These are phyloP conservation scores for Kryptopterus vitreolus DNA, from an alignment of 2,797 vertebrate genomes.

Conservation along the genomic window DNA sequence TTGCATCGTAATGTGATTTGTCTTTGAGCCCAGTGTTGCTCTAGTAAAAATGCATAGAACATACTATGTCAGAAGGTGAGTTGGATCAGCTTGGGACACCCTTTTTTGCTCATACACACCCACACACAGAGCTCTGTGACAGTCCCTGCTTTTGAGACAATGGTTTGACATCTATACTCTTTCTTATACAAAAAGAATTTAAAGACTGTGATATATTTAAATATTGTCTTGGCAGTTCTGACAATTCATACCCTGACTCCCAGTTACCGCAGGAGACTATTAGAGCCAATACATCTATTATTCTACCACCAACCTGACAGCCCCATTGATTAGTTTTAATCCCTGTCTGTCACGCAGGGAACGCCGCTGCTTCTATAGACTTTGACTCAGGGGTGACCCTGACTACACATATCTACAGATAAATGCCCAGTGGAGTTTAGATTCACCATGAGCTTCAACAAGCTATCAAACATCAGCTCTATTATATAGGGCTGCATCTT, in stretches of 20 bases:
- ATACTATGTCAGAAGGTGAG: background rate
- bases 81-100: background rate
- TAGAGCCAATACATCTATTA: conserved; percentile 3
- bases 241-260: background rate
- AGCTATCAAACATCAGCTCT: conserved; percentile 1
- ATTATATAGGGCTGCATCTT: background rate
- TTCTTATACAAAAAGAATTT: background rate
- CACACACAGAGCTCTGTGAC: background rate
- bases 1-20: background rate
- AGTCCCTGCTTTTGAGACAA: background rate
- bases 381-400: background rate
- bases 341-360: background rate
- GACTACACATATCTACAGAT: background rate
- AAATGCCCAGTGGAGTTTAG: conserved; percentile 13
- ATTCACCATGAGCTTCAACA: conserved; percentile 23
- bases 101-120: background rate
- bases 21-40: background rate
- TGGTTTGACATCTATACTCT: background rate
- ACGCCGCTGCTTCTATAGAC: background rate
- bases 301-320: background rate
- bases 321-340: background rate
- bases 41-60: background rate
- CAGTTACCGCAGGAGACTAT: background rate
- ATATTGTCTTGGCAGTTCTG: background rate
- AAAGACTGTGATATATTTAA: background rate